Base-by-base conservation (phyloP, 2,113 vertebrate species). In the Prietella phreatophila region DNA sequence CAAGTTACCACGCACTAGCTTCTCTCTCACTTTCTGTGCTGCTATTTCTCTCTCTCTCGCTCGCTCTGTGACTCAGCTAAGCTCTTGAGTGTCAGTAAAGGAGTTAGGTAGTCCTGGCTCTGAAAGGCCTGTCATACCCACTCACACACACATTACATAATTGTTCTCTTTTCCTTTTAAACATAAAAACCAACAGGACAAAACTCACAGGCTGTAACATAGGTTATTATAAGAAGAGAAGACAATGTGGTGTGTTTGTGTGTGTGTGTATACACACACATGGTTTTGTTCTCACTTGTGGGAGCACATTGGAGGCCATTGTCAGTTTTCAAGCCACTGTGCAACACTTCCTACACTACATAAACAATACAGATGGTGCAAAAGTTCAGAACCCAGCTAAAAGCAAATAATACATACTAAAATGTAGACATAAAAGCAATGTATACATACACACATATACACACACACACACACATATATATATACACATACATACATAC, bases 141-240 rank as follows among this genome's bases (percentile, higher is more conserved):
- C 67, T 22, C 55, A 61, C 55, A 63, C 69, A 33, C 60, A 50
- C 67, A 63, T 91, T 91, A 91, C 67, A 85, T 85, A 92, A 92
- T 55, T 60, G 53, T 79, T 47, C 50, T 65, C 67, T 76, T 90
- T 90, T 82, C 47, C 53, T 85, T 67, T 65, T n/a, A 71, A 79
- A 75, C 86, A 71, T 88, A 82, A 61, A 78, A 83, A 73, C 71
- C 39, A 80, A 15, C 69, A 84, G 67, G 7, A 11, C 15, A 61
- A 60, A 22, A 61, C 87, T 90, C 88, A 85, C 7, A 80, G 27
- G 17, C n/a, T 80, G 60, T 88, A 91, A 90, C 84, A 20, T 15
- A 58, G 63, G 81, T 53, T 69, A 56, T 81, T 67, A 85, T 81
- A 82, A 15, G 42, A 47, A 85, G 25, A 82, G 36, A 61, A 22